Evolutionary conservation across 2,888 invertebrate species (phyloP), one percentile per base, ranked within the genome.

Genomic region (Drymonia ruficornis): DNA sequence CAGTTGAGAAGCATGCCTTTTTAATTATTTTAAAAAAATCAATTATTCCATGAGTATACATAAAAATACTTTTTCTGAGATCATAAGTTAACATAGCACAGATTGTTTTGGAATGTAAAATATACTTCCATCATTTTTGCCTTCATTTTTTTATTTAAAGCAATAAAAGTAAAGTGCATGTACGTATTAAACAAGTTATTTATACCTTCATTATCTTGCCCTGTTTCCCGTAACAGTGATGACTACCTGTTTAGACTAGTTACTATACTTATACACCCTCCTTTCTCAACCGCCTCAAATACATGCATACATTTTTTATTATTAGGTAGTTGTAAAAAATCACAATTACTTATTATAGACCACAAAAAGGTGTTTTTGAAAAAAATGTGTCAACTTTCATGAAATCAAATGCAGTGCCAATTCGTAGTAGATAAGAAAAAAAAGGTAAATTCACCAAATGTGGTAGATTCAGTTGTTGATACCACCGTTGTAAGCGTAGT

Each of bases 401-500:
- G 11, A 59, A 71, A 65, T 44, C 6, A 28, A 44, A 54, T 71
- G 63, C 57, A 56, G 80, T 80, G 78, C 78, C 64, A 67, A 70
- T 68, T 59, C 38, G 43, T 42, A 13, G 53, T 8, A 51, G 23
- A 23, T 46, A 19, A 34, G 40, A 31, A 56, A 61, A 18, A 36
- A 49, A 36, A 49, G 49, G 49, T 52, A 31, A 43, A 23, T 42
- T 13, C 11, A 42, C 13, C 13, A 45, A 19, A 19, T 43, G 8
- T 16, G 16, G 18, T 11, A 19, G 47, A 40, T 34, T 81, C 79
- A 91, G 61, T 87, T 87, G 65, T 87, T 89, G 57, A 94, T 88
- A 67, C 97, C 97, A 57, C 98, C 98, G 77, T 98, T 97, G 90
- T 99, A 99, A 49, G 99, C 98, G 89, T 99, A 99, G 87, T 99